A percentile compares a stretch with the other conserved stretches of the same genome.
These are phyloP conservation scores for Atrina japonica DNA, from an alignment of 2,888 invertebrate species.

Conservation along the genomic window DNA sequence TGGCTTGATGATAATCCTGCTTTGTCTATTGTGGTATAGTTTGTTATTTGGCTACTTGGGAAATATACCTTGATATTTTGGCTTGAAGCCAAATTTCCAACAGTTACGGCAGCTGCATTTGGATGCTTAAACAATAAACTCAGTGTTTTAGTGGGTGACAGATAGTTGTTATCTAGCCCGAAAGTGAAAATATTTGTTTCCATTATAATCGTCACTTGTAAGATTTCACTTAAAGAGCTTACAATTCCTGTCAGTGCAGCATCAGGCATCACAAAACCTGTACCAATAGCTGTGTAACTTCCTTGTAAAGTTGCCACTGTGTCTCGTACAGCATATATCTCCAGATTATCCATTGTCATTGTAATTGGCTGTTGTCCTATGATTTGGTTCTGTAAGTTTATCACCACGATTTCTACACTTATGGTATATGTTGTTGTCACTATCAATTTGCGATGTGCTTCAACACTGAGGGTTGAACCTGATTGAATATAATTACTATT, in stretches of 20 bases:
- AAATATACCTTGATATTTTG: constrained; percentile 52
- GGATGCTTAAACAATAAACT: constrained; percentile 57
- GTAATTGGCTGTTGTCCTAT: constrained; percentile 51
- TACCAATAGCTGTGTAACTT: too few relatives aligned
- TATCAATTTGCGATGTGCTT: constrained; percentile 47
- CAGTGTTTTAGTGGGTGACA: constrained; percentile 53
- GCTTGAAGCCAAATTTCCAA: constrained; percentile 47
- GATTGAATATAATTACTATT: constrained; percentile 37
- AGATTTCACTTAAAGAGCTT: constrained; percentile 46
- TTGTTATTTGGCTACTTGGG: constrained; percentile 27
- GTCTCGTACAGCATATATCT: too few relatives aligned
- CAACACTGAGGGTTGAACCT: constrained; percentile 32
- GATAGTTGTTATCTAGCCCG: constrained; percentile 40
- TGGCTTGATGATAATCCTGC: constrained; percentile 47
- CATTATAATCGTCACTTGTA: constrained; percentile 54
- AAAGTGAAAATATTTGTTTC: constrained; percentile 58
- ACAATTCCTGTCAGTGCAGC: constrained; percentile 37
- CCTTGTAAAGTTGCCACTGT: too few relatives aligned
- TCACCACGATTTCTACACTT: constrained; percentile 52
- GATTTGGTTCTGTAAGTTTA: constrained; percentile 54
- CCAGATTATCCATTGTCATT: constrained; percentile 42
- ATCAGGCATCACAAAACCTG: too few relatives aligned
- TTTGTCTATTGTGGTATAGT: constrained; percentile 22
- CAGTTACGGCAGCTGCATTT: constrained; percentile 53
- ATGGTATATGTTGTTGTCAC: constrained; percentile 48